phyloP scores from a whole-genome alignment of 2,797 vertebrate species.

The Sphaeramia orbicularis region DNA sequence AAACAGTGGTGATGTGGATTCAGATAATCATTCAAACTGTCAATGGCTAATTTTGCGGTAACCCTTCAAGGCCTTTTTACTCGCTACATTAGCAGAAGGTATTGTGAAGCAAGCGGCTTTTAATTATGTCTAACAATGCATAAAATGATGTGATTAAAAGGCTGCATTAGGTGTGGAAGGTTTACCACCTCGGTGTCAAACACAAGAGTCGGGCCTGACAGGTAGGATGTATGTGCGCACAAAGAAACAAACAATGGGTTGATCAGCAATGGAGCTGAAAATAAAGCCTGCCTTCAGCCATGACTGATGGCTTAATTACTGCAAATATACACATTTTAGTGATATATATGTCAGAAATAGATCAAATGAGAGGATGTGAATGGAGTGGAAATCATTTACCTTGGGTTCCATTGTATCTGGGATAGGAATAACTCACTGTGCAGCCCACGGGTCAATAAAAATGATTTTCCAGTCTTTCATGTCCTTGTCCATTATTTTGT shows the following conservation, averaged over 20 bases:
- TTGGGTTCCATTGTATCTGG: too few species aligned
- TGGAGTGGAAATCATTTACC: background rate
- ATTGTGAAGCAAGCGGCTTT: constrained; percentile 62
- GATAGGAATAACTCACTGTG: too few species aligned
- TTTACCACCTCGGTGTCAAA: constrained; percentile 40
- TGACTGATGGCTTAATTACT: constrained; percentile 4
- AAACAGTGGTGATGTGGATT: constrained; percentile 49
- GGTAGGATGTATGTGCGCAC: constrained; percentile 20
- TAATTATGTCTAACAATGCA: constrained; percentile 75
- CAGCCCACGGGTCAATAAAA: too few species aligned
- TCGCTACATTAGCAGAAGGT: constrained; percentile 68
- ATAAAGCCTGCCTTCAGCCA: background rate
- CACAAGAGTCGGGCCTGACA: constrained; percentile 26
- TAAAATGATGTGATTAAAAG: constrained; percentile 72
- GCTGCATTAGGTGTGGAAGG: constrained; percentile 52
- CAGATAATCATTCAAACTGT: constrained; percentile 70
- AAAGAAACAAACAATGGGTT: constrained; percentile 20
- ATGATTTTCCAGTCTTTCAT: too few species aligned
- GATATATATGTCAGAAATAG: background rate
- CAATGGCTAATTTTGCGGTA: constrained; percentile 66
- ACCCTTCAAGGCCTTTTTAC: constrained; percentile 62
- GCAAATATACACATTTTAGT: background rate
- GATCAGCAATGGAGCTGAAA: background rate
- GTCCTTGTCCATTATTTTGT: too few species aligned
- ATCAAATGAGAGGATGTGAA: background rate